Evolutionary conservation across 2,113 vertebrate genomes (phyloP).

Genomic region (Odontophorus gujanensis): DNA sequence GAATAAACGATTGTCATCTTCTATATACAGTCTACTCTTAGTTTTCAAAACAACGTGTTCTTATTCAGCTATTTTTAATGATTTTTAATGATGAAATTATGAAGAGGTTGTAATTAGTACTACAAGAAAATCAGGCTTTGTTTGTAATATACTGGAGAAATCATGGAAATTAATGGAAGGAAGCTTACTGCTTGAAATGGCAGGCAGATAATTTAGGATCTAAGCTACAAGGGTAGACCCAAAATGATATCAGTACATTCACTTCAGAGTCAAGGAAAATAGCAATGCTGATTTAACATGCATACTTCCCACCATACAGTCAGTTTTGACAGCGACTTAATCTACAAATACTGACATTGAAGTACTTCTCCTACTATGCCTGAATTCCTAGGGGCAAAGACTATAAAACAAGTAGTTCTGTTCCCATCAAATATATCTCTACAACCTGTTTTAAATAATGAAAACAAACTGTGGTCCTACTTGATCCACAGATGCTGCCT

Average conservation of each 20-base stretch:
- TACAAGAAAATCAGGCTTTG: neutral
- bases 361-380: neutral
- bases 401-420: neutral
- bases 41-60: neutral
- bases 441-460: neutral
- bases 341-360: neutral
- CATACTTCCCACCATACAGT: neutral
- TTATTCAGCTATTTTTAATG: neutral
- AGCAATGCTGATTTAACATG: neutral
- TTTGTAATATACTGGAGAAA: neutral
- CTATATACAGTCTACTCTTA: neutral
- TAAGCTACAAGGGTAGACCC: neutral
- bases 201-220: neutral
- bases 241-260: neutral
- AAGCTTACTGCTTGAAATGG: neutral
- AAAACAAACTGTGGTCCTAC: neutral
- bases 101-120: neutral
- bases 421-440: neutral
- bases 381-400: neutral
- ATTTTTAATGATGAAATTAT: neutral
- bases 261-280: neutral
- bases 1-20: neutral
- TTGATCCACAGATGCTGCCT: neutral
- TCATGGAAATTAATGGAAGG: neutral
- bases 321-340: neutral